Evolutionary conservation across 2,797 vertebrate genomes (phyloP).

Genomic region (Sylvilagus floridanus): DNA sequence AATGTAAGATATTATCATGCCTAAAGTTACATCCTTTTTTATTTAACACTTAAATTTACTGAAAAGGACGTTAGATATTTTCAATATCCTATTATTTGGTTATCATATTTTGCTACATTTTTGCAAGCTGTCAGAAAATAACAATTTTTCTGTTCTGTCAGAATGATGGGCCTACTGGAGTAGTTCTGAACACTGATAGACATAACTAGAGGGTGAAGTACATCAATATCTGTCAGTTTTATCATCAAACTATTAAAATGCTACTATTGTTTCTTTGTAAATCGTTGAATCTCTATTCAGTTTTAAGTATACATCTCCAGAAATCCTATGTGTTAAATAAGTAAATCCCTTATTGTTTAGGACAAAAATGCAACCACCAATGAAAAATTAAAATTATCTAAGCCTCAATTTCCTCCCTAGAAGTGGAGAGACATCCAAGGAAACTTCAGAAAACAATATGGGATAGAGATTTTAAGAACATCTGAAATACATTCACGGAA

Average conservation of each 20-base stretch:
- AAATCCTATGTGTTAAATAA: background rate
- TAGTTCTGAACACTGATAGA: constrained; percentile 3
- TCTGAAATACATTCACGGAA: background rate
- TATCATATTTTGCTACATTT: background rate
- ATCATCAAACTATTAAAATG: background rate
- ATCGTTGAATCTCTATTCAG: background rate
- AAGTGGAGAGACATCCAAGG: background rate
- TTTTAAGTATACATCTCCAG: background rate
- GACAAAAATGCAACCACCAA: background rate
- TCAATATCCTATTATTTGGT: background rate
- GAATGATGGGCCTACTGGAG: background rate
- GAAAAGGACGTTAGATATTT: background rate
- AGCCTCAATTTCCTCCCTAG: background rate
- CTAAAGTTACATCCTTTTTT: background rate
- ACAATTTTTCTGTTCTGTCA: background rate
- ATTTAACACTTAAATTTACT: background rate
- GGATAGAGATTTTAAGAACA: background rate
- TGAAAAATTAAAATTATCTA: background rate
- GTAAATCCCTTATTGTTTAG: background rate
- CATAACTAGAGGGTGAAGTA: background rate
- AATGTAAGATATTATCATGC: constrained; percentile 57
- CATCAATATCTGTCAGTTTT: background rate
- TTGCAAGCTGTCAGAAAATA: background rate
- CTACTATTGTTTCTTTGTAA: background rate
- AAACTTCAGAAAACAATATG: background rate